These are phyloP conservation scores for Aptenodytes forsteri DNA, from an alignment of 2,113 vertebrate species.

Conservation along the genomic window DNA sequence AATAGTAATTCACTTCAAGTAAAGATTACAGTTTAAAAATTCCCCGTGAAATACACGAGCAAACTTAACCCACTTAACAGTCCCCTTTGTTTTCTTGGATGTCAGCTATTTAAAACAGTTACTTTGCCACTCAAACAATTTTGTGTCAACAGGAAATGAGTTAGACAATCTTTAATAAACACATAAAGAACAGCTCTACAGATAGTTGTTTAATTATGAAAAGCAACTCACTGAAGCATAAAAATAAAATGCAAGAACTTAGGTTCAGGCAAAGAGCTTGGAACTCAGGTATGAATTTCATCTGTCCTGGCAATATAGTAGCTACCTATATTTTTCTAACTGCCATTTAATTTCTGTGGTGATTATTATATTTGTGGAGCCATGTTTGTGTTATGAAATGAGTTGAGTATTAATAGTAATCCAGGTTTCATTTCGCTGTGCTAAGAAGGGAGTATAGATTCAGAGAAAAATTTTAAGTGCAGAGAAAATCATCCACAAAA, in stretches of 20 bases:
- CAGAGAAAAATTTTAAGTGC: neutral
- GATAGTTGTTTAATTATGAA: conserved; percentile 19
- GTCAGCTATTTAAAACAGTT: conserved; percentile 15
- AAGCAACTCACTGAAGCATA: neutral
- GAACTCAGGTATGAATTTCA: neutral
- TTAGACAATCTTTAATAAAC: conserved; percentile 40
- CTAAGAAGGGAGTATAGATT: neutral
- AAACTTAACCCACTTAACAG: neutral
- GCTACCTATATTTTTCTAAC: neutral
- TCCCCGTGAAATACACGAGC: neutral
- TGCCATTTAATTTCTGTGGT: neutral
- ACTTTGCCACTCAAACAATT: conserved; percentile 1
- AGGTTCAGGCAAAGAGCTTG: neutral
- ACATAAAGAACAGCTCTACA: conserved; percentile 4
- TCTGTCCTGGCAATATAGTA: neutral
- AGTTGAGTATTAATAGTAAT: neutral
- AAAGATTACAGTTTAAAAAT: neutral
- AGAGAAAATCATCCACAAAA: neutral
- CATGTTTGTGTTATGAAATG: neutral
- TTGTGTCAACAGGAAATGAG: conserved; percentile 32
- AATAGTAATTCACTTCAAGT: neutral
- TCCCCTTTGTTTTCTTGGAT: neutral
- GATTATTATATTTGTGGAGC: neutral
- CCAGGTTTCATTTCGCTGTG: neutral
- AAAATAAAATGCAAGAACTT: neutral